Percentiles rank a stretch among this genome's conserved stretches.
Evolutionary conservation across 2,797 vertebrate species (phyloP).

Genomic region (Eulemur mongoz): DNA sequence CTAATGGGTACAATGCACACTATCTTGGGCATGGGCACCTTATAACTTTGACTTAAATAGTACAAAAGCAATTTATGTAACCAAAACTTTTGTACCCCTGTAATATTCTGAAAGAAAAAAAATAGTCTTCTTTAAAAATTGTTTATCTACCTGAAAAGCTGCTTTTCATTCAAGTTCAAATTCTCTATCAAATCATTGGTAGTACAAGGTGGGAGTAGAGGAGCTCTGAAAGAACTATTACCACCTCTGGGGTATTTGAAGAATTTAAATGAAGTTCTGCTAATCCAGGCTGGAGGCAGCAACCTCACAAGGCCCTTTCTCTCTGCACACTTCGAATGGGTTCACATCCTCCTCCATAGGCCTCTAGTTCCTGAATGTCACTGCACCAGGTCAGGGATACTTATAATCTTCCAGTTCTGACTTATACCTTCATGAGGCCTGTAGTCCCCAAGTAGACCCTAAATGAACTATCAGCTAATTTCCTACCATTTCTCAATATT

Average conservation of each 20-base stretch:
- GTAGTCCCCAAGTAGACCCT: background rate
- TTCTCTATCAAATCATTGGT: background rate
- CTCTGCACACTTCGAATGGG: background rate
- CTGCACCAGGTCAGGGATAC: background rate
- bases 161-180: background rate
- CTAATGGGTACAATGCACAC: too few relatives aligned
- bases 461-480: constrained; percentile 29
- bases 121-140: background rate
- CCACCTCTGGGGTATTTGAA: background rate
- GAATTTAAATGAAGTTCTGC: background rate
- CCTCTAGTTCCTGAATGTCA: background rate
- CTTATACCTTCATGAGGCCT: background rate
- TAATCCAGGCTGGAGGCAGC: background rate
- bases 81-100: too few relatives aligned
- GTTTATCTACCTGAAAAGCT: background rate
- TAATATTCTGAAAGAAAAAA: too few relatives aligned
- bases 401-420: constrained; percentile 36
- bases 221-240: background rate
- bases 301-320: background rate
- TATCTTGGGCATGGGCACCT: too few relatives aligned
- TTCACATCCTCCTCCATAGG: background rate
- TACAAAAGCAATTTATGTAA: too few relatives aligned
- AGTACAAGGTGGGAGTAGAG: background rate
- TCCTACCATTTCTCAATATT: background rate
- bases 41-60: too few relatives aligned